Conservation (phyloP, 2,113 vertebrate genomes). For the Neodontobutis hainanensis region DNA sequence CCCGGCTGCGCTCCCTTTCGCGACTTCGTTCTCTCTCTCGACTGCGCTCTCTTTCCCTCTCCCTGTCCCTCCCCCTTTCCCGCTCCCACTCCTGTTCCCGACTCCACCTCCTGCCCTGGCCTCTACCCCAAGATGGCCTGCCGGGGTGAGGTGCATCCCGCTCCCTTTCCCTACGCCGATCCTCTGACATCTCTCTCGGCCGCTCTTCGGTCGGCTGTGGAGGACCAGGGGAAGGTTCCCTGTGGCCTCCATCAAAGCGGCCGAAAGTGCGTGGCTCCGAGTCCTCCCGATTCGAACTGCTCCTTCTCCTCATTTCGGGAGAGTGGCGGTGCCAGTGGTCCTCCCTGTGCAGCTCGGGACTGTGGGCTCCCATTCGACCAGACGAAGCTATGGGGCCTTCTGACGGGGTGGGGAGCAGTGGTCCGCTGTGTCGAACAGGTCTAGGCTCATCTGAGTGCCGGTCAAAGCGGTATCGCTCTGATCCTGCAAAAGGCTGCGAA, state of each 20-base stretch:
- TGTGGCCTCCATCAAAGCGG: constrained; percentile 83
- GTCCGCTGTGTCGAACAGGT: constrained; percentile 80
- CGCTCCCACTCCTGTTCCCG: constrained; percentile 79
- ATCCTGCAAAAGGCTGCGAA: constrained; percentile 81
- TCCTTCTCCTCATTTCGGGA: constrained; percentile 83
- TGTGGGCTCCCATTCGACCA: constrained; percentile 76
- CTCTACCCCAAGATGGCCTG: constrained; percentile 80
- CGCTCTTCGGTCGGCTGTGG: constrained; percentile 38
- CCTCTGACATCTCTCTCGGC: constrained; percentile 75
- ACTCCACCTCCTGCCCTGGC: constrained; percentile 77
- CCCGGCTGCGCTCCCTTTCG: constrained; percentile 49
- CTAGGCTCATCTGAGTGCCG: constrained; percentile 80
- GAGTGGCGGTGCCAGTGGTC: constrained; percentile 81
- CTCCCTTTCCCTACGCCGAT: constrained; percentile 81
- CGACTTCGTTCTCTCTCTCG: constrained; percentile 52
- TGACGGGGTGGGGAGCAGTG: constrained; percentile 85
- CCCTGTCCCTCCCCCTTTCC: constrained; percentile 70
- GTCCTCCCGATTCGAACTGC: constrained; percentile 75
- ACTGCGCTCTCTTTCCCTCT: constrained; percentile 38
- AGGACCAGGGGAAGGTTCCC: constrained; percentile 70
- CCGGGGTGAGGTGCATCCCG: constrained; percentile 59
- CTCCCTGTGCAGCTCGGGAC: constrained; percentile 80
- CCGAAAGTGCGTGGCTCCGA: constrained; percentile 76
- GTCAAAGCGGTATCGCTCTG: constrained; percentile 85
- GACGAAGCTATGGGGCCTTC: constrained; percentile 73